Evolutionary conservation across 1,140 invertebrate genomes (phyloP), one percentile per base, ranked within the genome.

Genomic region (Papilio dardanus): DNA sequence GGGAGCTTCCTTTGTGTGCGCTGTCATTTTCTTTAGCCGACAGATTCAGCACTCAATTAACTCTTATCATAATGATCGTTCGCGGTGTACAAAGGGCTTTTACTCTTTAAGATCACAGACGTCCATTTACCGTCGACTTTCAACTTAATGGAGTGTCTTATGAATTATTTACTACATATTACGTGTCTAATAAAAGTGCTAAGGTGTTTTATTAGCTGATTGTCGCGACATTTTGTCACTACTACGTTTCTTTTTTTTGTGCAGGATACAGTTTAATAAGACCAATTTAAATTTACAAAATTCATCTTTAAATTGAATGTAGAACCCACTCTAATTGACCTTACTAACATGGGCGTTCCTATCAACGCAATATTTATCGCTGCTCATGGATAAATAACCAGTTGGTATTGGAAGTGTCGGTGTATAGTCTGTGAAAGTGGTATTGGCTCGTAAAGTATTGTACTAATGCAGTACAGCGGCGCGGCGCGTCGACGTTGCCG

Each of bases 371-470:
- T 46, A 46, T 46, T 46, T 46, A 28, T 24, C 40, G n/a, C 46
- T 7, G 28, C 8, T 40, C 40, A 71, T 42, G 24, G 14, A 46
- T 71, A 31, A 71, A 71, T 71, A 71, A n/a, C 7, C 46, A 73
- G 50, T 54, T 71, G 42, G 12, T 12, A 73, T 33, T 35, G 19
- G 40, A 30, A 46, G 19, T 31, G 46, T 40, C 46, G n/a, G 46
- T 46, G 68, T 73, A 42, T 37, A 73, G 31, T 58, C 71, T 33
- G 71, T 46, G 71, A 80, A 80, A 76, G 74, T 75, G 74, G 50
- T 71, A 37, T 73, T 46, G 46, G 58, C 79, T 81, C 77, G 81
- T 87, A 79, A 81, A 84, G 80, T 88, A 83, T 83, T 78, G 78
- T 79, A 80, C 74, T 81, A 85, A 86, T 83, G 81, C 78, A 82